phyloP scores from a whole-genome alignment of 2,797 vertebrate species.

The Rhincodon typus region DNA sequence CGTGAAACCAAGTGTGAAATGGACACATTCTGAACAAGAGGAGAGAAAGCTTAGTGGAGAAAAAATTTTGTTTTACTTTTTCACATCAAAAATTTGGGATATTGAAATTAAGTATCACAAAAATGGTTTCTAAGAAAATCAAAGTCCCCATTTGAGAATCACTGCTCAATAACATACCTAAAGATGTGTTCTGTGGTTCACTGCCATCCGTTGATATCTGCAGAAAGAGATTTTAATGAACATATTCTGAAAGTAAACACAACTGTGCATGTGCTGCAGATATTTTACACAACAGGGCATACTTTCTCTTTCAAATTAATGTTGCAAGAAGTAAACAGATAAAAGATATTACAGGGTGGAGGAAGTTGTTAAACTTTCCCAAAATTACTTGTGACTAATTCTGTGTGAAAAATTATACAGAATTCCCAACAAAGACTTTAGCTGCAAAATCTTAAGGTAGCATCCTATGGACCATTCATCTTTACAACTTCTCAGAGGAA shows the following conservation, averaged over 20 bases:
- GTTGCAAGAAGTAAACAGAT: neutral
- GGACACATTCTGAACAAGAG: neutral
- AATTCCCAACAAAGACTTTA: neutral
- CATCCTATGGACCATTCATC: neutral
- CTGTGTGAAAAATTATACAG: neutral
- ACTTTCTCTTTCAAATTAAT: neutral
- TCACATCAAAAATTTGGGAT: neutral
- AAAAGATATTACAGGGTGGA: neutral
- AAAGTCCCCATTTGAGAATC: neutral
- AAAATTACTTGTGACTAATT: neutral
- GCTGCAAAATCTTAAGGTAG: neutral
- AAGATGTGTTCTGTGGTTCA: neutral
- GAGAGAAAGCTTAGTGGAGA: neutral
- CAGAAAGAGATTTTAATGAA: neutral
- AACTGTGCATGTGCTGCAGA: neutral
- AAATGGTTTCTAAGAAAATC: neutral
- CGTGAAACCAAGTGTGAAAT: neutral
- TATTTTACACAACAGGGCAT: neutral
- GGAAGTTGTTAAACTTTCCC: neutral
- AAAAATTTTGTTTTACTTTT: neutral
- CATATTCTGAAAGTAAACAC: neutral
- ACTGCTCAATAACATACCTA: neutral
- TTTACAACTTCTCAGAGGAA: neutral
- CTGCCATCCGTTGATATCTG: neutral
- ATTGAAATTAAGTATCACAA: neutral